A percentile compares a stretch with the other conserved stretches of the same genome.
phyloP scores from a whole-genome alignment of 1,140 invertebrate genomes.

The Myzus persicae region DNA sequence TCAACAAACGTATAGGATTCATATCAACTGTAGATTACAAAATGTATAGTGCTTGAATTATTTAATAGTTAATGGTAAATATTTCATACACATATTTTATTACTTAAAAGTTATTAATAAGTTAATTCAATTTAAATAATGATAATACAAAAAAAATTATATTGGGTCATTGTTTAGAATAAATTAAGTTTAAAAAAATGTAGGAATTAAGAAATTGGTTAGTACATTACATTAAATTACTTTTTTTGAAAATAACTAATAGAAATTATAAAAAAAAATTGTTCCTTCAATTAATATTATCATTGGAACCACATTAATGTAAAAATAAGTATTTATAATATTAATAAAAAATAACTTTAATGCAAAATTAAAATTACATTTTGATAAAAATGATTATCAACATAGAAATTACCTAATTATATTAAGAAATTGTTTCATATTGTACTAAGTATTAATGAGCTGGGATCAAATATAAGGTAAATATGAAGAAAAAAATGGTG shows the following conservation, averaged over 20 bases:
- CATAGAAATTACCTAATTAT: background rate
- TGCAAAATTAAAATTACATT: background rate
- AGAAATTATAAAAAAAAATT: slow-evolving; percentile 12
- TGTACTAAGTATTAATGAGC: background rate
- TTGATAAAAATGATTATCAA: background rate
- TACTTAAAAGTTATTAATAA: background rate
- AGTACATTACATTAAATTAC: background rate
- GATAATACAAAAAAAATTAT: background rate
- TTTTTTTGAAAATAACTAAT: background rate
- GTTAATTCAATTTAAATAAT: background rate
- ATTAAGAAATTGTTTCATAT: background rate
- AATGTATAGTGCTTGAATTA: background rate
- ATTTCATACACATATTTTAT: background rate
- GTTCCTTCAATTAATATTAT: background rate
- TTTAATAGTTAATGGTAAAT: background rate
- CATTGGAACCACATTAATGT: background rate
- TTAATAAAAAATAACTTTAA: background rate
- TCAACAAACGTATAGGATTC: background rate
- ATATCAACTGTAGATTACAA: background rate
- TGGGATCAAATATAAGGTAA: background rate
- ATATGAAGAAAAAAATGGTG: background rate
- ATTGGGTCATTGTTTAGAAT: background rate
- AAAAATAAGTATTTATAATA: slow-evolving; percentile 13
- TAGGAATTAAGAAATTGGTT: background rate
- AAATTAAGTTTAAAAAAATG: background rate